Conservation (phyloP, 2,797 vertebrate genomes). For the Diceros bicornis region DNA sequence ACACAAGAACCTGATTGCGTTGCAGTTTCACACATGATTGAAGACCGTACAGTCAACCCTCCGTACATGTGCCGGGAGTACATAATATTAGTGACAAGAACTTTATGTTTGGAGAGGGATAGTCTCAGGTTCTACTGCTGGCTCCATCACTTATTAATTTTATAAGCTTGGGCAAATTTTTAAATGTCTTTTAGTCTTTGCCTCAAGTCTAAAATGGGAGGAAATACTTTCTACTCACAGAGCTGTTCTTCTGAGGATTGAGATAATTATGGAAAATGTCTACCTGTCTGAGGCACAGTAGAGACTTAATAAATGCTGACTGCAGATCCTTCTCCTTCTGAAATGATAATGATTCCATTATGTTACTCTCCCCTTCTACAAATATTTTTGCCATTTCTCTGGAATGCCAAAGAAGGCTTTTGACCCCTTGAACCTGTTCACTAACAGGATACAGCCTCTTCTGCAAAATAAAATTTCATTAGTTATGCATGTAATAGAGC, state of each 20-base stretch:
- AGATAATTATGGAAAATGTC: not conserved
- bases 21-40: not conserved
- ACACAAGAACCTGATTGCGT: not conserved
- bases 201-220: not conserved
- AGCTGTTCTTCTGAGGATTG: not conserved
- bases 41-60: not conserved
- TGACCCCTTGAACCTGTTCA: not conserved
- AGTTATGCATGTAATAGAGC: not conserved
- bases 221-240: not conserved
- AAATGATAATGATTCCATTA: conserved; percentile 6
- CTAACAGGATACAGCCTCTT: not conserved
- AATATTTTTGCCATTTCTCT: conserved; percentile 10
- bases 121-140: not conserved
- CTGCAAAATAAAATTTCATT: not conserved
- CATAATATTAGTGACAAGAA: not conserved
- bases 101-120: not conserved
- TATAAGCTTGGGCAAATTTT: not conserved
- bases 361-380: not conserved
- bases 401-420: not conserved
- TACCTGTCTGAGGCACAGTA: not conserved
- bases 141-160: not conserved
- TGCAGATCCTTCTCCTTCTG: not conserved
- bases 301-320: not conserved
- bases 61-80: too few species aligned
- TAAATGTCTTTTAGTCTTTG: not conserved